These are phyloP conservation scores for Phylloscopus trochiloides DNA, from an alignment of 2,113 vertebrate species.

Conservation along the genomic window DNA sequence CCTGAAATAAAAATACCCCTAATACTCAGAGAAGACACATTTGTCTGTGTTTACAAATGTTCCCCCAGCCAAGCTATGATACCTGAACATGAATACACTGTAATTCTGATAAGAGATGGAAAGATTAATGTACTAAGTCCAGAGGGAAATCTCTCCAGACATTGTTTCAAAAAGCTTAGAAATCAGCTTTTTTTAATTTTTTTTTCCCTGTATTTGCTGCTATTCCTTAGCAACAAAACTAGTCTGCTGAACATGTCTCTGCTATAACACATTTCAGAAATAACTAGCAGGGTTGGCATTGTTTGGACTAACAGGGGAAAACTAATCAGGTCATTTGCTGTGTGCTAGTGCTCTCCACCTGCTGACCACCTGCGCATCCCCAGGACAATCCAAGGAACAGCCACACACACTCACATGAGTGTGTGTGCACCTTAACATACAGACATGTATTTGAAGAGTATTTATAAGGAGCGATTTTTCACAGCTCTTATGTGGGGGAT, in stretches of 20 bases:
- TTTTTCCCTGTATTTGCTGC: background rate
- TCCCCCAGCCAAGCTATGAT: background rate
- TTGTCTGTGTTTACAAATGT: conserved; percentile 20
- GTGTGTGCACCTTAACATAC: background rate
- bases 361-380: accelerated
- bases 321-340: background rate
- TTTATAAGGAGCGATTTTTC: background rate
- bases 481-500: background rate
- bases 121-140: conserved; percentile 11
- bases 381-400: background rate
- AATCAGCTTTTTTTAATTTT: background rate
- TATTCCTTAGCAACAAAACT: conserved; percentile 60
- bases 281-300: conserved; percentile 10
- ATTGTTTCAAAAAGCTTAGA: conserved; percentile 24
- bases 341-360: background rate
- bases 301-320: background rate
- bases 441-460: accelerated
- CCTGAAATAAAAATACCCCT: background rate
- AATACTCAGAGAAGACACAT: background rate
- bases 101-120: background rate
- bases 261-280: conserved; percentile 41
- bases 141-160: conserved; percentile 49
- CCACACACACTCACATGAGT: accelerated
- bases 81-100: background rate
- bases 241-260: background rate